Percentiles rank a stretch among this genome's conserved stretches.
phyloP scores from a whole-genome alignment of 2,797 vertebrate species.

The Dromococcyx pavoninus region DNA sequence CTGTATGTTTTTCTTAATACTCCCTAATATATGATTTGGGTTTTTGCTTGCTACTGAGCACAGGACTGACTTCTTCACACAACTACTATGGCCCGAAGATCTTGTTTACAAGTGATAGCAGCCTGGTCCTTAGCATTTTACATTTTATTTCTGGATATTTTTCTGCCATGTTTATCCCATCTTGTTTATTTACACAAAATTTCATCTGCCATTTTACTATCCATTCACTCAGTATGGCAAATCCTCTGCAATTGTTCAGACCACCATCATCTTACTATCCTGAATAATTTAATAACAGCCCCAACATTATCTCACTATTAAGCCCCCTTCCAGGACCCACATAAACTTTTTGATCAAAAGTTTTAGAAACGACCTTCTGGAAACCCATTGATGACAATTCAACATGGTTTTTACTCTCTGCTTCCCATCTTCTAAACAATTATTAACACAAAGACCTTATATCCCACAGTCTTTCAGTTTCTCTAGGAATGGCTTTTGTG shows the following conservation, averaged over 20 bases:
- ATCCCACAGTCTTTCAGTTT: neutral
- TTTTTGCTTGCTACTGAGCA: neutral
- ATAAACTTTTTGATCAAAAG: neutral
- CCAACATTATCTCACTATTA: neutral
- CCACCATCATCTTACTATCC: neutral
- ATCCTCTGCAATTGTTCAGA: neutral
- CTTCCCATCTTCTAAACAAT: neutral
- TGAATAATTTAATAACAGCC: neutral
- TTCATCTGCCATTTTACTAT: neutral
- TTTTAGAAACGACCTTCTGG: neutral
- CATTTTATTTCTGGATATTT: neutral
- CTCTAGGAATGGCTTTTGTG: neutral
- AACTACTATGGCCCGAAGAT: neutral
- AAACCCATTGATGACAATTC: neutral
- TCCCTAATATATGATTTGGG: neutral
- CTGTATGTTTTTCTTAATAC: neutral
- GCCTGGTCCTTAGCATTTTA: neutral
- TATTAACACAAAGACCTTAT: neutral
- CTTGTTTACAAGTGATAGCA: neutral
- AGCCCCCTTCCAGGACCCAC: neutral
- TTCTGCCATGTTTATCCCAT: neutral
- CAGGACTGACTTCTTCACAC: neutral
- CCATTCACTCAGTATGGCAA: neutral
- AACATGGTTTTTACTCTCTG: neutral
- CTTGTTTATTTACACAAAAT: neutral